These are phyloP conservation scores for Drosophila vallismaia DNA, from an alignment of 2,888 invertebrate species.

Conservation along the genomic window DNA sequence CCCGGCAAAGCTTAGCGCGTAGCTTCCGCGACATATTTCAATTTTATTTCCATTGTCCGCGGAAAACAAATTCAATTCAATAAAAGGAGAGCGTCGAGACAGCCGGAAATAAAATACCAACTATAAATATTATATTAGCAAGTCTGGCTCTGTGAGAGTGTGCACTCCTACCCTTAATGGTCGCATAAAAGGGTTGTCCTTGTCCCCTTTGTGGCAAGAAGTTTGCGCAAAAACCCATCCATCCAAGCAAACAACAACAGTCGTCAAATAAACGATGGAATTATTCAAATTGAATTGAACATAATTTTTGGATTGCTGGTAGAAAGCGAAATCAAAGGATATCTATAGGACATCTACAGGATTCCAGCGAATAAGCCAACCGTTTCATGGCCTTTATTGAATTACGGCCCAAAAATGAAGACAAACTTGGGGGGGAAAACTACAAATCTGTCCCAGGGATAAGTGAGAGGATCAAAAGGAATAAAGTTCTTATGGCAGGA, in stretches of 20 bases:
- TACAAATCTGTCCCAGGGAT: constrained; percentile 12
- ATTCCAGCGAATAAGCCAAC: constrained; percentile 24
- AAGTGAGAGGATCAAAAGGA: constrained; percentile 24
- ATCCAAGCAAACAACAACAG: constrained; percentile 28
- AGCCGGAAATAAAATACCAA: constrained; percentile 73
- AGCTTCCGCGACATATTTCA: constrained; percentile 58
- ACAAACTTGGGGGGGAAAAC: constrained; percentile 1
- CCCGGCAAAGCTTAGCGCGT: constrained; percentile 25
- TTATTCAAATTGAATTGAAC: constrained; percentile 51
- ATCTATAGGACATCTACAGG: background rate
- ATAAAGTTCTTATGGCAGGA: background rate
- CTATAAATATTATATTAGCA: constrained; percentile 78
- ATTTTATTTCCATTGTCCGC: constrained; percentile 49
- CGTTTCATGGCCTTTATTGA: constrained; percentile 23
- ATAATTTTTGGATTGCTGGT: constrained; percentile 14
- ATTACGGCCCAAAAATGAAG: constrained; percentile 15
- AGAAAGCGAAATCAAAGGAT: constrained; percentile 21
- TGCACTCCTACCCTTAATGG: constrained; percentile 18
- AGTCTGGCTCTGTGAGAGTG: constrained; percentile 39
- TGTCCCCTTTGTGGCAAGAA: constrained; percentile 44
- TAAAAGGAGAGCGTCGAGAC: constrained; percentile 44
- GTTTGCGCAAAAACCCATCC: constrained; percentile 23
- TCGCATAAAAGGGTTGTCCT: constrained; percentile 70
- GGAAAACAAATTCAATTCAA: constrained; percentile 58
- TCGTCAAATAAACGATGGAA: constrained; percentile 39